These are phyloP conservation scores for Amiota communis DNA, from an alignment of 2,888 invertebrate genomes.

Conservation along the genomic window DNA sequence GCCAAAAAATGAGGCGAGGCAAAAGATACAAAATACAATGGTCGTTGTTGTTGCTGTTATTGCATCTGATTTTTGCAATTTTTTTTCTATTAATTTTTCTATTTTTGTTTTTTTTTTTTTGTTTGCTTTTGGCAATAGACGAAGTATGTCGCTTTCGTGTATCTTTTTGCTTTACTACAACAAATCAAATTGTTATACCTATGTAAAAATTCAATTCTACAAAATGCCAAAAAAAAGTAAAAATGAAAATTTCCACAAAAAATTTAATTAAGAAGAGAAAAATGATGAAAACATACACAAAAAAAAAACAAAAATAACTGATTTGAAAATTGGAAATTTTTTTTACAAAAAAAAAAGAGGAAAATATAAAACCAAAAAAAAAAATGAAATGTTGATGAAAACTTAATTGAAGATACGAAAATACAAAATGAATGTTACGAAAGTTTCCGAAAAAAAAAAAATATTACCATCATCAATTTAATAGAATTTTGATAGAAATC, in stretches of 20 bases:
- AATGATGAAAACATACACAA: not conserved
- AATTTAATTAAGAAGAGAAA: not conserved
- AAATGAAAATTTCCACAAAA: not conserved
- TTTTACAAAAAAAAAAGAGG: not conserved
- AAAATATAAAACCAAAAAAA: not conserved
- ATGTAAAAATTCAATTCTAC: no score
- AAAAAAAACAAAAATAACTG: not conserved
- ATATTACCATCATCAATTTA: no score
- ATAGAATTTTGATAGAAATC: no score
- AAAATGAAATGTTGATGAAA: no score
- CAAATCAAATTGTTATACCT: no score
- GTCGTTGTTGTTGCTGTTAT: constrained; percentile 25
- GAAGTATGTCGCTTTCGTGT: constrained; percentile 61
- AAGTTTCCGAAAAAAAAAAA: no score
- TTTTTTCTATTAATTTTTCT: not conserved
- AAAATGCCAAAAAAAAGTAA: constrained; percentile 16
- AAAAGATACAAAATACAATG: not conserved
- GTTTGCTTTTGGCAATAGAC: constrained; percentile 46
- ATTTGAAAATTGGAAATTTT: not conserved
- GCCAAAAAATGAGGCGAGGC: not conserved
- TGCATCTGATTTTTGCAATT: no score
- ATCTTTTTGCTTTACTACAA: constrained; percentile 44
- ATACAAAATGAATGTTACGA: no score
- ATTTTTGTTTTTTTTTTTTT: constrained; percentile 35
- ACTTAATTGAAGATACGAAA: no score